Evolutionary conservation across 2,888 invertebrate species (phyloP), one percentile per base, ranked within the genome.

Genomic region (Urechis unicinctus): DNA sequence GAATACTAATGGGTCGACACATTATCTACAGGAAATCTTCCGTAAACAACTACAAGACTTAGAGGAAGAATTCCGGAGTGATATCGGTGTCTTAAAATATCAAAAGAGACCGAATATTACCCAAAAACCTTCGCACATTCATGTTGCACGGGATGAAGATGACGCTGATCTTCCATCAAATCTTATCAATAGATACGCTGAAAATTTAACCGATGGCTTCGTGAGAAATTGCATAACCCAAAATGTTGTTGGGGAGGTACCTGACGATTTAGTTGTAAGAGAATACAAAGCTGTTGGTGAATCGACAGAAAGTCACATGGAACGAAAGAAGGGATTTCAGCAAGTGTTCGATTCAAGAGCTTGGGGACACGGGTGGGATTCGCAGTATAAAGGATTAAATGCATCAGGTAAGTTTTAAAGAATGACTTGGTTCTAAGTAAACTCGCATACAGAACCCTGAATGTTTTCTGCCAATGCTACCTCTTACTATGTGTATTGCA

Each of bases 351-450:
- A 56, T 2, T 50, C 45, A 13, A 44, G 60, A 21, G 53, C 56
- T 3, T 62, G 62, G 62, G 62, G 62, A 1, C 42, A 50, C 17
- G 43, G 50, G 24, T 62, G 62, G 62, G 60, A 60, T 26, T 22
- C 44, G n/a, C 48, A 50, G 21, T 52, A 62, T 25, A 48, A 44
- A 22, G 54, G 56, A 17, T 25, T 60, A 3, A 58, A 56, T 44
- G 56, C 55, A 26, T 60, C 62, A 45, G 62, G 62, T 21, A n/a
- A 4, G 26, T 25, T 6, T n/a, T n/a, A 41, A 25, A 44, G 52
- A n/a, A 22, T 9, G 30, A n/a, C n/a, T n/a, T n/a, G n/a, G n/a
- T n/a, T n/a, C n/a, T n/a, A n/a, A n/a, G n/a, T n/a, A n/a, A n/a
- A n/a, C n/a, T n/a, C n/a, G n/a, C n/a, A n/a, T n/a, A n/a, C n/a